A percentile compares a stretch with the other conserved stretches of the same genome.
Conservation (phyloP, 2,888 invertebrate genomes). For the Trachelus stipa region DNA sequence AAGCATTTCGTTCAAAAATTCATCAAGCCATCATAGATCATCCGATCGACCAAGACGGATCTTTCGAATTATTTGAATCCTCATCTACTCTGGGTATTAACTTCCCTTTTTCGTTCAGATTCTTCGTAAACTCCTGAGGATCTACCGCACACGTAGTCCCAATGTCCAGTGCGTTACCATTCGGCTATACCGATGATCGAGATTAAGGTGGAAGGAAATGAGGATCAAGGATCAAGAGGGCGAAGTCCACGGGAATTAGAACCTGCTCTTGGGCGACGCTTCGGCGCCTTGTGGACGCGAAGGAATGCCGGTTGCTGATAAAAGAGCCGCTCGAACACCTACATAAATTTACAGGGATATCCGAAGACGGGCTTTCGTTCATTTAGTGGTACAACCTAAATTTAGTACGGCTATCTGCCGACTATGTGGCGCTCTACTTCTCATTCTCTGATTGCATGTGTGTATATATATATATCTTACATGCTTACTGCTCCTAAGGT, state of each 20-base stretch:
- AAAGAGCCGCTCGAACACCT: slow-evolving; percentile 64
- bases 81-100: neutral
- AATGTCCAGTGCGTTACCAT: neutral
- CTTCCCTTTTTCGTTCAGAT: neutral
- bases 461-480: neutral
- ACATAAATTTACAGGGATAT: slow-evolving; percentile 61
- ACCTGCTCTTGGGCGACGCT: slow-evolving; percentile 64
- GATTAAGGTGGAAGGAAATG: slow-evolving; percentile 10
- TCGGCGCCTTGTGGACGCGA: slow-evolving; percentile 62
- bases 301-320: slow-evolving; percentile 65
- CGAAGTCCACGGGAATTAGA: slow-evolving; percentile 62
- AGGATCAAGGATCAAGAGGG: slow-evolving; percentile 10
- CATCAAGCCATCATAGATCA: neutral
- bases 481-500: neutral
- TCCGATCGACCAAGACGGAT: neutral
- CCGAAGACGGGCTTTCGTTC: slow-evolving; percentile 59
- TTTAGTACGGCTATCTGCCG: slow-evolving; percentile 46
- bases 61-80: neutral
- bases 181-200: neutral
- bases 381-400: slow-evolving; percentile 63
- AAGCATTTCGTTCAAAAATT: too few species aligned
- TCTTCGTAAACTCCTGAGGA: neutral
- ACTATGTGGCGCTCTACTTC: slow-evolving; percentile 25
- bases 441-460: slow-evolving; percentile 5
- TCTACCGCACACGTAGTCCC: neutral